Evolutionary conservation across 2,797 vertebrate species (phyloP).

Genomic region (Valencia hispanica): DNA sequence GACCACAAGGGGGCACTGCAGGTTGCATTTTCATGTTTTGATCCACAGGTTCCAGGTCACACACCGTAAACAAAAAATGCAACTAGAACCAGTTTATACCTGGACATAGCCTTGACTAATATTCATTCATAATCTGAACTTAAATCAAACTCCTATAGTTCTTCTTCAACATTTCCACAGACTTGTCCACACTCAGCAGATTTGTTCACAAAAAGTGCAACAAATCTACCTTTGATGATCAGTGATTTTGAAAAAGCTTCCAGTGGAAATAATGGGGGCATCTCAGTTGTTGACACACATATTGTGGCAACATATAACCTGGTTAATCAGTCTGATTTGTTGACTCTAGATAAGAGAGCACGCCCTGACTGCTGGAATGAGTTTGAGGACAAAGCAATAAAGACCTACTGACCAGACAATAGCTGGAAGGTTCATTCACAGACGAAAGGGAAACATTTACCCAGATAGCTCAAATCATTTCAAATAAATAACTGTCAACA

Average conservation of each 20-base stretch:
- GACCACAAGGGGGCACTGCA: slow-evolving; percentile 20
- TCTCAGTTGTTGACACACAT: slow-evolving; percentile 18
- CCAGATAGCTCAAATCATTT: neutral
- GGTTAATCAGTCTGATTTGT: slow-evolving; percentile 33
- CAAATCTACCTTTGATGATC: neutral
- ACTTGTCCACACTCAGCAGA: neutral
- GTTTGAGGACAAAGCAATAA: slow-evolving; percentile 45
- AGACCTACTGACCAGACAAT: slow-evolving; percentile 5
- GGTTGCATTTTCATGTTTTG: neutral
- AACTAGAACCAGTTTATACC: too few relatives aligned
- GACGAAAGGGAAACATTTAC: neutral
- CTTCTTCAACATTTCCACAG: neutral
- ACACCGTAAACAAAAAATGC: too few relatives aligned
- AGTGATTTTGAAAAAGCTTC: slow-evolving; percentile 3
- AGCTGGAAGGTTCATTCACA: neutral
- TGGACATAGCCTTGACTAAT: neutral
- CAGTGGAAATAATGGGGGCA: slow-evolving; percentile 7
- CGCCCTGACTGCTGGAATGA: slow-evolving; percentile 45
- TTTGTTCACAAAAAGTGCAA: neutral
- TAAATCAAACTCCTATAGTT: neutral
- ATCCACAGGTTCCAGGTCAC: neutral
- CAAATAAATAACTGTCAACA: neutral
- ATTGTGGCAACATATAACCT: slow-evolving; percentile 7
- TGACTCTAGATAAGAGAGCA: slow-evolving; percentile 65
- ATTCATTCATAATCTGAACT: neutral